A percentile compares a stretch with the other conserved stretches of the same genome.
These are phyloP conservation scores for Nyctalus aviator DNA, from an alignment of 2,797 vertebrate species.

Conservation along the genomic window DNA sequence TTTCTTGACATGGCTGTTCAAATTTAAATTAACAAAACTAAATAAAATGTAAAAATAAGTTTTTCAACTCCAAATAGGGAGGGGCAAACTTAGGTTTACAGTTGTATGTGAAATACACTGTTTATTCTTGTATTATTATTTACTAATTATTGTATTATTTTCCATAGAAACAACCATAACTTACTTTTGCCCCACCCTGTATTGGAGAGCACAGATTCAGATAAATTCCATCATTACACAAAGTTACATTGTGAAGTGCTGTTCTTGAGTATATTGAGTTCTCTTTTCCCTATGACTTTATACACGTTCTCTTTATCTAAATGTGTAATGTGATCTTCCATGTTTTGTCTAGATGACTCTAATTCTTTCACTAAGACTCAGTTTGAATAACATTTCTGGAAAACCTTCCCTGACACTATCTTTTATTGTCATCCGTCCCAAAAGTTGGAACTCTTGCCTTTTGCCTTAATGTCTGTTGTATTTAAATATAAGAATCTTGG, in stretches of 20 bases:
- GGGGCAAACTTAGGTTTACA: background rate
- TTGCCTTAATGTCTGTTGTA: slow-evolving; percentile 15
- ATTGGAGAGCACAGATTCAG: background rate
- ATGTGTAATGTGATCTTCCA: background rate
- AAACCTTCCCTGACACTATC: background rate
- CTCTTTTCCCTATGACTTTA: background rate
- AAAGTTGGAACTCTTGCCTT: slow-evolving; percentile 17
- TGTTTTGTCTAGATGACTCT: slow-evolving; percentile 16
- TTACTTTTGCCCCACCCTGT: background rate
- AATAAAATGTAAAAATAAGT: slow-evolving; percentile 51
- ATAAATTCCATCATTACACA: background rate
- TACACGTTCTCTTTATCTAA: slow-evolving; percentile 1
- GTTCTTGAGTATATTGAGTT: background rate
- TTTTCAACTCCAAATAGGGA: background rate
- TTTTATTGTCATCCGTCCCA: background rate
- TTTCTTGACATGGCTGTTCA: slow-evolving; percentile 38
- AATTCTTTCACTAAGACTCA: background rate
- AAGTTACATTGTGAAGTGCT: background rate
- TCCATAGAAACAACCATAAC: background rate
- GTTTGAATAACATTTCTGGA: slow-evolving; percentile 29
- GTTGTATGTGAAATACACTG: background rate
- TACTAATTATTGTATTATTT: background rate
- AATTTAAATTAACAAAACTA: slow-evolving; percentile 35
- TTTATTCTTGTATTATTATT: background rate
- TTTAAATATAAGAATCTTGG: background rate